Base-by-base conservation (phyloP, 2,888 invertebrate species). In the Lycaena phlaeas region DNA sequence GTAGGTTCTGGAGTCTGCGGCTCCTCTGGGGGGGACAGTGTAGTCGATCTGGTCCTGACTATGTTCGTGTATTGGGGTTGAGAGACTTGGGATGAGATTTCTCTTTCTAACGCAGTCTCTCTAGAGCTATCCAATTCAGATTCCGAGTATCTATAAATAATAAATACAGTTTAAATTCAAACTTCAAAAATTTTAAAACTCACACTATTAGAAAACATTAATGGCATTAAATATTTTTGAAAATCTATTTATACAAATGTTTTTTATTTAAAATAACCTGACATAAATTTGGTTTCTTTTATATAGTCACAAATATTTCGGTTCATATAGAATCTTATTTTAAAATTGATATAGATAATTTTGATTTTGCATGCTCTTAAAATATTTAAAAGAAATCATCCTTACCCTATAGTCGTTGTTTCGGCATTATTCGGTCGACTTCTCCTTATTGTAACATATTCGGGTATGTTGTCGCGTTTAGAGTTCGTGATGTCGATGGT, bases 391-490 rank as follows among this genome's bases (percentile, higher is more conserved):
- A 31, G 3, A 15, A 3, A 31, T 44, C 22, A 26, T 36, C 64
- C 81, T 76, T 70, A 87, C 87, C 74, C 81, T 14, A 66, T 61
- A 40, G 87, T 86, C 6, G 86, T 78, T 7, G 77, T 57, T 53
- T 82, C 84, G 49, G 76, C 74, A 4, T 84, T 75, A 3, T 81
- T 77, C 1, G 86, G 87, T 49, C 88, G 77, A 43, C 84, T 86
- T 53, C 91, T 76, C 54, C 87, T 84, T 27, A 92, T 90, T 2
- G 90, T 90, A 2, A 90, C 89, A 55, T 92, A 92, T 58, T 90
- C 88, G 1, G 89, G 89, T 26, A 66, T 54, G 42, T 68, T 73
- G 36, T 81, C 81, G 27, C 72, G 63, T 12, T 77, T 59, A 0
- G 70, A 56, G 28, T 56, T 70, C 4, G 59, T 44, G 7, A 75